Base-by-base conservation (phyloP, 37 sponge, comb jelly and placozoan species). In the Hexactinellida sp. region DNA sequence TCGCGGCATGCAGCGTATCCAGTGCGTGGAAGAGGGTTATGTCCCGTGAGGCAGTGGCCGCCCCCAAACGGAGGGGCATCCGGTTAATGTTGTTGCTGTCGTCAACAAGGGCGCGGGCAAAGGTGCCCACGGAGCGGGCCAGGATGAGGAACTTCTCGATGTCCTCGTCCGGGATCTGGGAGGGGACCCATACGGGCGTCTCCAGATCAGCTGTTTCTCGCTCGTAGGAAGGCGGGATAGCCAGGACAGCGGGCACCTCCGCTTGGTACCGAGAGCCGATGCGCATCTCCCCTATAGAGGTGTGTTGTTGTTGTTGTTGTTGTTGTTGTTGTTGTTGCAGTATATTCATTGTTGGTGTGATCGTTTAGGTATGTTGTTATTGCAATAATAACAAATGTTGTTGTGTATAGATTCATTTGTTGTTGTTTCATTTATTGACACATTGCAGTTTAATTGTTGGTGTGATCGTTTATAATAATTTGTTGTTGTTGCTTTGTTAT, bases 1-100 rank as follows among this genome's bases (percentile, higher is more conserved):
- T 30, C 37, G 86, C 92, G 71, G 87, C 86, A 54, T 96, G 94
- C 23, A 96, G 88, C 0, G 91, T 90, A 51, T 94, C 92, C 94
- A 96, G 92, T 47, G 94, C 97, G 87, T 94, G 94, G 54, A 96
- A 92, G 89, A 94, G 94, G 7, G 97, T 96, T 39, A 92, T 92
- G 86, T 96, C 97, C 36, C 97, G 71, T 13, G 94, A 96, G 36
- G 97, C 97, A 38, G 97, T 95, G 19, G 97, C 97, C 28, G 97
- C 97, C 5, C 94, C 94, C 36, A 93, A 89, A 39, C 92, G 86
- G 9, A 96, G 86, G 36, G 93, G 94, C 88, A 93, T 94, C 86
- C 94, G 95, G 25, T 92, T 91, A 13, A 36, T 86, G 55, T 93
- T 93, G 88, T 89, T 91, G 36, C 95, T 88, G 38, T 93, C 93